These are phyloP conservation scores for Thinocorus orbignyianus DNA, from an alignment of 2,113 vertebrate genomes.

Conservation along the genomic window DNA sequence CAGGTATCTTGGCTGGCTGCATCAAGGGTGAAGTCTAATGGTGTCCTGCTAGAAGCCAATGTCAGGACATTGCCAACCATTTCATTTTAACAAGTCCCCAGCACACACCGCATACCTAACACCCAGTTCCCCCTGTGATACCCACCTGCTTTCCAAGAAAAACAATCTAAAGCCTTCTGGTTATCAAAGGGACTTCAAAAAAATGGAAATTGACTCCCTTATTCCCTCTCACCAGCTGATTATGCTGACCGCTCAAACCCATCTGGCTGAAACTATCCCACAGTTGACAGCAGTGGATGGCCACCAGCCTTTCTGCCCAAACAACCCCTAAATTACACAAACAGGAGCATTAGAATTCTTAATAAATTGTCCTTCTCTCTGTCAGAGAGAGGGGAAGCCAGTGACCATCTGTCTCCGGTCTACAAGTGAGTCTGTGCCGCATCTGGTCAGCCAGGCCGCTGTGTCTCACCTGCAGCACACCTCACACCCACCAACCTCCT, in stretches of 20 bases:
- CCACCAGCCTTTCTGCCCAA: not conserved
- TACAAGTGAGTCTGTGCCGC: not conserved
- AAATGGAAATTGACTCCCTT: not conserved
- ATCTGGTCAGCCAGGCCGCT: not conserved
- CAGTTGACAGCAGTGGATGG: not conserved
- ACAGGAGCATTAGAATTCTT: not conserved
- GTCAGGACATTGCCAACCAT: not conserved
- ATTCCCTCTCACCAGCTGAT: not conserved
- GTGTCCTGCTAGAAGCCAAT: not conserved
- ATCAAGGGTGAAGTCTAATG: not conserved
- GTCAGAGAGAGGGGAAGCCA: not conserved
- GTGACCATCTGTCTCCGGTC: not conserved
- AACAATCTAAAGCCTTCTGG: not conserved
- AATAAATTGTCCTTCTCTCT: not conserved
- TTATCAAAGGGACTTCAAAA: not conserved
- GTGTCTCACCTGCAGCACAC: not conserved
- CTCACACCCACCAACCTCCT: not conserved
- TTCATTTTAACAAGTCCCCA: not conserved
- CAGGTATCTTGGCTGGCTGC: slow-evolving; percentile 25
- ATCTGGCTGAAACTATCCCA: not conserved
- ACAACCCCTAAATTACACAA: not conserved
- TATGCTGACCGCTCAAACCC: not conserved
- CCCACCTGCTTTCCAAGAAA: not conserved
- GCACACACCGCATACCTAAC: not conserved
- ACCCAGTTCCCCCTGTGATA: not conserved